Conservation (phyloP, 37 sponge, comb jelly and placozoan species). For the Eunapius fragilis region DNA sequence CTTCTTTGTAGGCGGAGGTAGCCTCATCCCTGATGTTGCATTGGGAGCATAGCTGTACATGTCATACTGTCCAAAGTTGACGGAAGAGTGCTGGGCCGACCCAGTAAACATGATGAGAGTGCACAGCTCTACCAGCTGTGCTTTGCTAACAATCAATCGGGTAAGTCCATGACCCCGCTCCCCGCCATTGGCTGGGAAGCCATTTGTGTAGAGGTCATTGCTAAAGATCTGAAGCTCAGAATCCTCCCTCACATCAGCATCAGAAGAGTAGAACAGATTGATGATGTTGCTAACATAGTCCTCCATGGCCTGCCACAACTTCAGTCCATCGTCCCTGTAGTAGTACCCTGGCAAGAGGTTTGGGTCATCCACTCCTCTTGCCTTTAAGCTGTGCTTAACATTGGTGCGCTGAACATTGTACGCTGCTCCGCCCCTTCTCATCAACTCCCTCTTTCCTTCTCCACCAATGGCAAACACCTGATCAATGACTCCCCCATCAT, state of each 20-base stretch:
- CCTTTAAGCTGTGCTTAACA: conserved; percentile 20
- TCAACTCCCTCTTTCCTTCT: conserved; percentile 15
- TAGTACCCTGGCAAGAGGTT: conserved; percentile 63
- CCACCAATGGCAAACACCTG: conserved; percentile 55
- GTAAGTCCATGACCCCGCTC: conserved; percentile 53
- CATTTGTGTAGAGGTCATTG: conserved; percentile 34
- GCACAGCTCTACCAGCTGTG: conserved; percentile 44
- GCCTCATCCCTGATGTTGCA: conserved; percentile 47
- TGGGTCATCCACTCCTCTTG: conserved; percentile 67
- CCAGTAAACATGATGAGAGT: conserved; percentile 73
- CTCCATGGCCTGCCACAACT: conserved; percentile 63
- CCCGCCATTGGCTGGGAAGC: conserved; percentile 29
- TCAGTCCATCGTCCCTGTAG: conserved; percentile 79
- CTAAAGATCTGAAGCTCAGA: conserved; percentile 43
- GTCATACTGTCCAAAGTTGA: conserved; percentile 79
- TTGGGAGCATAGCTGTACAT: conserved; percentile 67
- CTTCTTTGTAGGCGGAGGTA: conserved; percentile 50
- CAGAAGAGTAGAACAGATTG: conserved; percentile 43
- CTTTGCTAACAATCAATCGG: conserved; percentile 8
- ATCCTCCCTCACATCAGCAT: conserved; percentile 53
- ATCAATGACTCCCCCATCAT: conserved; percentile 56
- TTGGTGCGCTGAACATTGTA: conserved; percentile 32
- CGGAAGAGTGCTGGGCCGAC: conserved; percentile 63
- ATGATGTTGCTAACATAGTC: conserved; percentile 38
- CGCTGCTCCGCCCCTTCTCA: conserved; percentile 2